phyloP scores from a whole-genome alignment of 1,140 invertebrate species.

The Tigriopus japonicus region DNA sequence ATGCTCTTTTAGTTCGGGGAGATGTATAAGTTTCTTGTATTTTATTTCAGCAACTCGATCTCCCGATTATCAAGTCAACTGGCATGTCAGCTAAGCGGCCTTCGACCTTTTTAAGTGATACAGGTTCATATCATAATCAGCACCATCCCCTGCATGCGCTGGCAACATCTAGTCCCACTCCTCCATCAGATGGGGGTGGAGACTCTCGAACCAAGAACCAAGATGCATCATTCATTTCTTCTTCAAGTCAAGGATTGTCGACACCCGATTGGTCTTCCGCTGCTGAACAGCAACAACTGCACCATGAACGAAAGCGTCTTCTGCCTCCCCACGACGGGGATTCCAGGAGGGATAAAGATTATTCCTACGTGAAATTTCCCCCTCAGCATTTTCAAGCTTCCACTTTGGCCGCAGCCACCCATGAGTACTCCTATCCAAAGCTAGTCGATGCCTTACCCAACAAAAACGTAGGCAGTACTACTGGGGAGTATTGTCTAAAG shows the following conservation, averaged over 20 bases:
- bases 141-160: neutral
- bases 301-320: neutral
- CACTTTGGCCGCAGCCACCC: neutral
- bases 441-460: neutral
- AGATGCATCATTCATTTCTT: too few relatives aligned
- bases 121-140: neutral
- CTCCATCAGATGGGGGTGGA: too few relatives aligned
- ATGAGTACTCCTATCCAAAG: neutral
- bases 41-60: slow-evolving; percentile 8
- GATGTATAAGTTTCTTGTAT: too few relatives aligned
- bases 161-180: neutral
- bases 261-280: neutral
- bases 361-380: slow-evolving; percentile 8
- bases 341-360: neutral
- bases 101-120: neutral
- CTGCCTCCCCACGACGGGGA: too few relatives aligned
- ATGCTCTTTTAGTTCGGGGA: too few relatives aligned
- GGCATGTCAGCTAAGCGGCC: neutral
- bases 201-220: too few relatives aligned
- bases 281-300: slow-evolving; percentile 1
- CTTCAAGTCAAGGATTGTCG: too few relatives aligned
- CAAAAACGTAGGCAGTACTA: too few relatives aligned
- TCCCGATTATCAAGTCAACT: neutral
- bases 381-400: too few relatives aligned
- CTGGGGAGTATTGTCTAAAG: too few relatives aligned